phyloP scores from a whole-genome alignment of 1,140 invertebrate genomes.

The Amyelois transitella region DNA sequence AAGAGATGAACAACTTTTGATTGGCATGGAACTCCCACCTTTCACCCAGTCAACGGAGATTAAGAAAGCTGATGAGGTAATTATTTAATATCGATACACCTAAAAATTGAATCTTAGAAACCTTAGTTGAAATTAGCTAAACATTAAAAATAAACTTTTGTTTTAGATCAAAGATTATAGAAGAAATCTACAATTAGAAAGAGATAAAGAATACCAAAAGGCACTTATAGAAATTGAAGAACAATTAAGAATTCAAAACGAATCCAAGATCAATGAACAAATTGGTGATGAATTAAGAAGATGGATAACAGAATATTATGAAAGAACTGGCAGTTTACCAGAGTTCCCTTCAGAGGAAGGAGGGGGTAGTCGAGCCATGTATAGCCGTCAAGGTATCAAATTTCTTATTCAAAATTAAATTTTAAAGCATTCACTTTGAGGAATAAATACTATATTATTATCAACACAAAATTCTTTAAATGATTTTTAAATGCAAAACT shows the following conservation, averaged over 20 bases:
- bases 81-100: background rate
- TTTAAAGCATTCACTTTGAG: background rate
- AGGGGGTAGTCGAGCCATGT: constrained; percentile 88
- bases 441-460: background rate
- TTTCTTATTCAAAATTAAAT: background rate
- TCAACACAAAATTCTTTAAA: too few relatives aligned
- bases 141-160: background rate
- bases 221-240: constrained; percentile 76
- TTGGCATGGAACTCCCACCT: constrained; percentile 81
- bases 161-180: constrained; percentile 75
- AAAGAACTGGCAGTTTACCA: constrained; percentile 90
- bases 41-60: constrained; percentile 59
- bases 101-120: too few relatives aligned
- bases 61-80: constrained; percentile 63
- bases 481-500: too few relatives aligned
- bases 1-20: constrained; percentile 89
- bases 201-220: constrained; percentile 77
- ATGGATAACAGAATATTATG: constrained; percentile 88
- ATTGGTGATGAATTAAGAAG: constrained; percentile 88
- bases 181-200: constrained; percentile 77
- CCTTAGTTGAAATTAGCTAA: too few relatives aligned
- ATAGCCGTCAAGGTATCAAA: constrained; percentile 80
- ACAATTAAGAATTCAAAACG: constrained; percentile 77
- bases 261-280: constrained; percentile 83
- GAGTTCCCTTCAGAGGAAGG: constrained; percentile 93